phyloP scores from a whole-genome alignment of 2,113 vertebrate species.

The Petrocephalus microphthalmus region DNA sequence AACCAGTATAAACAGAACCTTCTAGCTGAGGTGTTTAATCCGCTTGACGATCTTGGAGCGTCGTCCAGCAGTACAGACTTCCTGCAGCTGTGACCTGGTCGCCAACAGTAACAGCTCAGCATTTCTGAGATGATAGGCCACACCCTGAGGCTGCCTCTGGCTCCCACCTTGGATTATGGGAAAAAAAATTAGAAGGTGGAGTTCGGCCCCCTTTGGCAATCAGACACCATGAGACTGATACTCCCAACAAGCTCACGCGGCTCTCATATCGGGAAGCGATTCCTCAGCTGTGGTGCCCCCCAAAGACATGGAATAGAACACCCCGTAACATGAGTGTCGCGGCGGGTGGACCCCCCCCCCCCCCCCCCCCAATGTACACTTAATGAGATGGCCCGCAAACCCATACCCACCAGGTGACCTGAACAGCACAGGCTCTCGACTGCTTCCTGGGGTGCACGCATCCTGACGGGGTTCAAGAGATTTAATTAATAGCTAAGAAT shows the following conservation, averaged over 20 bases:
- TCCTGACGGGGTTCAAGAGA: neutral
- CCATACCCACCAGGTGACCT: neutral
- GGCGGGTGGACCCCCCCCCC: constrained; percentile 50
- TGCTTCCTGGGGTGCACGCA: neutral
- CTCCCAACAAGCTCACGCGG: constrained; percentile 58
- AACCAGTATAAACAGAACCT: neutral
- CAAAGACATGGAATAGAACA: constrained; percentile 58
- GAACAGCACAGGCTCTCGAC: neutral
- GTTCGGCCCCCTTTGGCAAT: constrained; percentile 43
- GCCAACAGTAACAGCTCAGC: constrained; percentile 48
- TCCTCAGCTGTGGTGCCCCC: constrained; percentile 49
- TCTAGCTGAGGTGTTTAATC: neutral
- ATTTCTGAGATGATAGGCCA: constrained; percentile 55
- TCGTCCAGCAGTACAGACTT: neutral
- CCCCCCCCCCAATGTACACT: constrained; percentile 40
- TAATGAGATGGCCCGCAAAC: neutral
- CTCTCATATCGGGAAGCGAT: constrained; percentile 58
- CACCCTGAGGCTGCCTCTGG: constrained; percentile 38
- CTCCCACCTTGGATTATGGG: constrained; percentile 22
- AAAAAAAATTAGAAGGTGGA: constrained; percentile 39
- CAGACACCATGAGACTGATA: constrained; percentile 51
- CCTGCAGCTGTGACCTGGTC: constrained; percentile 23
- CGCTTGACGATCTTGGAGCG: neutral
- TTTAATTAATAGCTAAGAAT: neutral
- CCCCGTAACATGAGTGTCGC: constrained; percentile 54